Conservation (phyloP, 2,113 vertebrate species). For the Neotragus moschatus region DNA sequence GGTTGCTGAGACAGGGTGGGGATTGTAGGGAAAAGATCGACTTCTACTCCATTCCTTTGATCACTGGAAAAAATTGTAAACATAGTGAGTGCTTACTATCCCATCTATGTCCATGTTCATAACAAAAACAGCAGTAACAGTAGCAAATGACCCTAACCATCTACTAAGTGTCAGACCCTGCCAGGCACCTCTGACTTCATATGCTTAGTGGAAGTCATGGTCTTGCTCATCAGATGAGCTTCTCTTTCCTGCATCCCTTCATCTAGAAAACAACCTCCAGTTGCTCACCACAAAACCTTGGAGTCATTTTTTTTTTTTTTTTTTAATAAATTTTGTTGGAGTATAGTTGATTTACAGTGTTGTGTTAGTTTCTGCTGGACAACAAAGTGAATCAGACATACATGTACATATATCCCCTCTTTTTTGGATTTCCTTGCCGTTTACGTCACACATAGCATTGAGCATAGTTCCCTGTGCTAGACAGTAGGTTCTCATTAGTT, state of each 20-base stretch:
- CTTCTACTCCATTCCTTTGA: neutral
- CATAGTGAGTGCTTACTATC: neutral
- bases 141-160: neutral
- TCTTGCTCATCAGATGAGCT: neutral
- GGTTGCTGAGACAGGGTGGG: neutral
- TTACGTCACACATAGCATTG: neutral
- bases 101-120: no score
- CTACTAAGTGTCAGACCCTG: neutral
- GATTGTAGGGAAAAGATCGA: neutral
- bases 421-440: neutral
- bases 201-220: rapidly evolving
- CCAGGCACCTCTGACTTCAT: neutral
- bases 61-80: neutral
- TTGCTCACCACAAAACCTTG: neutral
- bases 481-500: neutral
- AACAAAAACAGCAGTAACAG: neutral
- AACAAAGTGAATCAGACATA: neutral
- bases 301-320: neutral
- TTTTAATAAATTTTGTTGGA: neutral
- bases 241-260: neutral
- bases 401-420: neutral
- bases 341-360: neutral
- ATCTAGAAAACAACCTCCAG: neutral
- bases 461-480: neutral
- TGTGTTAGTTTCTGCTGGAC: neutral